A percentile compares a stretch with the other conserved stretches of the same genome.
These are phyloP conservation scores for Drosophila sucinea DNA, from an alignment of 1,140 invertebrate genomes.

Conservation along the genomic window DNA sequence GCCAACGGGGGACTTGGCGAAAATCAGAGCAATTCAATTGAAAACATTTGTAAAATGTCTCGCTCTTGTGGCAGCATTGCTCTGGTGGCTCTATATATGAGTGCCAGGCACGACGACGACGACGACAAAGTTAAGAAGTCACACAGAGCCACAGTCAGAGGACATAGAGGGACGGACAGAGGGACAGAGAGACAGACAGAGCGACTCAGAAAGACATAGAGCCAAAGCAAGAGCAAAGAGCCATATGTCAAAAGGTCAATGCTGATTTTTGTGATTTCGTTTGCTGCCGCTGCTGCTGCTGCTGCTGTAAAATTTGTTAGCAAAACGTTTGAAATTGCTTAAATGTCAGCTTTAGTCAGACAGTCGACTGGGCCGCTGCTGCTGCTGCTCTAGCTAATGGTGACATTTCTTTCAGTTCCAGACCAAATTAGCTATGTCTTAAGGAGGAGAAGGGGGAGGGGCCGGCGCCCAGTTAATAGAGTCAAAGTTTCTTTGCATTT, in stretches of 20 bases:
- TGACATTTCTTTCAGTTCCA: conserved; percentile 71
- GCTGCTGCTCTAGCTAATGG: conserved; percentile 19
- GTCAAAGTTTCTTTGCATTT: conserved; percentile 60
- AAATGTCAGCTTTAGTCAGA: conserved; percentile 62
- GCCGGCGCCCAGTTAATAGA: conserved; percentile 53
- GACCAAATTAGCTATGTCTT: conserved; percentile 45
- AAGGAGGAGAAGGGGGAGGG: neutral
- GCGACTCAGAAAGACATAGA: conserved; percentile 11
- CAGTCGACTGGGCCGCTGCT: conserved; percentile 16
- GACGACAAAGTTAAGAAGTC: conserved; percentile 70
- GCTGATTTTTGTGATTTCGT: conserved; percentile 76
- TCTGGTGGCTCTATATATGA: conserved; percentile 45
- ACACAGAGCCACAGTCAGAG: conserved; percentile 37
- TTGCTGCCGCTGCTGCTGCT: conserved; percentile 19
- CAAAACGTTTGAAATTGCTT: conserved; percentile 78
- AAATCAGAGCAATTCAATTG: conserved; percentile 82
- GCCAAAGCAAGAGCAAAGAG: conserved; percentile 37
- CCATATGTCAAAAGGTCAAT: conserved; percentile 78
- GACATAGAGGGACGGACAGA: neutral
- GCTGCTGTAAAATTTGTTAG: conserved; percentile 75
- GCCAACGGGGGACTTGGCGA: conserved; percentile 52
- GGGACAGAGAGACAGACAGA: conserved; percentile 3
- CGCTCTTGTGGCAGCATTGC: conserved; percentile 50
- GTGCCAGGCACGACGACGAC: conserved; percentile 41
- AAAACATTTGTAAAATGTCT: conserved; percentile 82